These are phyloP conservation scores for Chrysotoxum bicinctum DNA, from an alignment of 2,888 invertebrate genomes.

Conservation along the genomic window DNA sequence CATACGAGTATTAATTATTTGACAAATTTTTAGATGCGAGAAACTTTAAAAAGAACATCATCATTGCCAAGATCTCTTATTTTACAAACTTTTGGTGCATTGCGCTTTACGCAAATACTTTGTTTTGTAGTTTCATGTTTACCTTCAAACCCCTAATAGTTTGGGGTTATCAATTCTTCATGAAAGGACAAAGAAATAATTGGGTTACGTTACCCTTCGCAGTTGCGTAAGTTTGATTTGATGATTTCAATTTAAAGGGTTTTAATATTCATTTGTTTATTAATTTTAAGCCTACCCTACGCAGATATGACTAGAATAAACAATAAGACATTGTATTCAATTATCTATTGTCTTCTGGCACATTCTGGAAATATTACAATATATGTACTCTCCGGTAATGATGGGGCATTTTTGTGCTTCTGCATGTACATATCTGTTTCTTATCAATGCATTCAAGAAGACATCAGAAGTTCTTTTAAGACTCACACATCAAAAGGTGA, in stretches of 20 bases:
- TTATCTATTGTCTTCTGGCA: background rate
- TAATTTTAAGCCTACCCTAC: background rate
- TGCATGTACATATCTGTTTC: conserved; percentile 9
- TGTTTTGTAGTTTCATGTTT: background rate
- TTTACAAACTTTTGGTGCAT: background rate
- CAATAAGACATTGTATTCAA: background rate
- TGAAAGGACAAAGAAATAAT: background rate
- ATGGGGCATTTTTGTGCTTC: background rate
- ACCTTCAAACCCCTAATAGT: background rate
- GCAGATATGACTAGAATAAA: conserved; percentile 2
- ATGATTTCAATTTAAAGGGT: background rate
- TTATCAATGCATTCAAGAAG: background rate
- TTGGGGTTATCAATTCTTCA: background rate
- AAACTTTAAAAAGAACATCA: background rate
- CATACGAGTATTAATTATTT: no score
- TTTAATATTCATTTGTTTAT: background rate
- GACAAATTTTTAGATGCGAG: background rate
- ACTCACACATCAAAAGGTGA: background rate
- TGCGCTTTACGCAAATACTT: background rate
- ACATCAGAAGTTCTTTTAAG: background rate
- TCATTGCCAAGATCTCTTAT: background rate
- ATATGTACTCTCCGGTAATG: background rate
- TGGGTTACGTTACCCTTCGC: background rate
- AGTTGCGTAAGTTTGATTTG: background rate
- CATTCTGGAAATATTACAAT: background rate